Evolutionary conservation across 2,113 vertebrate species (phyloP).

Genomic region (Apaloderma vittatum): DNA sequence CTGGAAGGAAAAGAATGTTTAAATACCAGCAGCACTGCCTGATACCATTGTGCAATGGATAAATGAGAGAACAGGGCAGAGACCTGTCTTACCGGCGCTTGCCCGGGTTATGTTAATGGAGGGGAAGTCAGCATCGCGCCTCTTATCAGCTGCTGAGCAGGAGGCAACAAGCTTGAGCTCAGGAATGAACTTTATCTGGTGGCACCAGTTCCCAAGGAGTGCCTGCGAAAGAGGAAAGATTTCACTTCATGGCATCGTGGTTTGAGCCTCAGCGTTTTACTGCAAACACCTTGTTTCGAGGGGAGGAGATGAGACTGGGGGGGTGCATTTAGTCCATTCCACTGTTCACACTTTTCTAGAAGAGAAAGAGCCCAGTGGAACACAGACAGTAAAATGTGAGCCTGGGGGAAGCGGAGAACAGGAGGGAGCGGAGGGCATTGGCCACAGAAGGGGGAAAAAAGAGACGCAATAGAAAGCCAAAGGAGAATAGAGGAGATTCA

Average conservation of each 20-base stretch:
- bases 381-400: fast-evolving
- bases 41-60: neutral
- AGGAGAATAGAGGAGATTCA: fast-evolving
- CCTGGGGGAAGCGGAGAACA: neutral
- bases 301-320: neutral
- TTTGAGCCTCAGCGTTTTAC: neutral
- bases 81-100: constrained; percentile 36
- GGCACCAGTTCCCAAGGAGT: constrained; percentile 63
- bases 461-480: neutral
- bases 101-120: neutral
- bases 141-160: constrained; percentile 52
- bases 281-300: fast-evolving
- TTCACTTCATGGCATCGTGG: neutral
- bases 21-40: neutral
- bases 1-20: neutral
- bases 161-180: constrained; percentile 57
- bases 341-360: neutral
- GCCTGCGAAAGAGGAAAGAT: neutral
- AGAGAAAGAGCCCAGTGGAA: neutral
- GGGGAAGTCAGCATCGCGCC: neutral
- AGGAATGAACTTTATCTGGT: constrained; percentile 67
- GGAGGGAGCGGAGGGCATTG: neutral
- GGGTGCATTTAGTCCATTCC: fast-evolving
- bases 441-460: neutral
- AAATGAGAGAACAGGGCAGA: neutral